A percentile compares a stretch with the other conserved stretches of the same genome.
Conservation (phyloP, 2,113 vertebrate genomes). For the Lethenteron reissneri region DNA sequence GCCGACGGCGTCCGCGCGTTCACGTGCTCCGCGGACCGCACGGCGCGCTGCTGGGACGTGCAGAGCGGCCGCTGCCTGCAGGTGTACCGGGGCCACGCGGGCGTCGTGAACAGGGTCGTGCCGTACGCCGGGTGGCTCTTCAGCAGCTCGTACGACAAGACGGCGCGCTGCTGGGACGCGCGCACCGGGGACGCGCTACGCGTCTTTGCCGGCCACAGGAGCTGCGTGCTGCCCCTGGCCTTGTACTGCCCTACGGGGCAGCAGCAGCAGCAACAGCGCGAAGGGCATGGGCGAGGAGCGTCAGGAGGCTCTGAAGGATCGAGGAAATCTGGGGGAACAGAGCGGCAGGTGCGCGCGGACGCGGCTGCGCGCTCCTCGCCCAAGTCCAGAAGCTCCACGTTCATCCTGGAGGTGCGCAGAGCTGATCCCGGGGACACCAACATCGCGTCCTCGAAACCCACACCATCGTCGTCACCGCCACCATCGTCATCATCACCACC, state of each 20-base stretch:
- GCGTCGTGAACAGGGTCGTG: slow-evolving; percentile 31
- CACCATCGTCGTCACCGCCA: too few species aligned
- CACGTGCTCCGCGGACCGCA: slow-evolving; percentile 35
- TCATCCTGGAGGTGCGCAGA: slow-evolving; percentile 15
- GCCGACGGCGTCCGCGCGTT: slow-evolving; percentile 39
- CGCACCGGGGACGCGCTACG: slow-evolving; percentile 28
- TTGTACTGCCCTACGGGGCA: slow-evolving; percentile 15
- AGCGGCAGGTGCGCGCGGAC: too few species aligned
- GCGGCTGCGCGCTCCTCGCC: too few species aligned
- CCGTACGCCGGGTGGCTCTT: slow-evolving; percentile 32
- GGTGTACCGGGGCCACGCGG: slow-evolving; percentile 36
- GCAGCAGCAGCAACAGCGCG: too few species aligned
- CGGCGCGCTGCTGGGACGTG: slow-evolving; percentile 37
- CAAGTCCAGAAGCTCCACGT: slow-evolving; percentile 17
- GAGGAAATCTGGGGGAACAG: too few species aligned
- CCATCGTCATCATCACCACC: too few species aligned
- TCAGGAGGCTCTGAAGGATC: too few species aligned
- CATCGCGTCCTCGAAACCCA: too few species aligned
- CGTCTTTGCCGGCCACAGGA: slow-evolving; percentile 40
- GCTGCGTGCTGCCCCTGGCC: slow-evolving; percentile 34
- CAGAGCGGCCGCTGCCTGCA: slow-evolving; percentile 28
- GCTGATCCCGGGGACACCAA: too few species aligned
- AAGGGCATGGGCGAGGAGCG: too few species aligned
- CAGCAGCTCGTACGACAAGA: slow-evolving; percentile 40
- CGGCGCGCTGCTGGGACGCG: slow-evolving; percentile 32